These are phyloP conservation scores for Rhynchophorus ferrugineus DNA, from an alignment of 1,140 invertebrate genomes.

Conservation along the genomic window DNA sequence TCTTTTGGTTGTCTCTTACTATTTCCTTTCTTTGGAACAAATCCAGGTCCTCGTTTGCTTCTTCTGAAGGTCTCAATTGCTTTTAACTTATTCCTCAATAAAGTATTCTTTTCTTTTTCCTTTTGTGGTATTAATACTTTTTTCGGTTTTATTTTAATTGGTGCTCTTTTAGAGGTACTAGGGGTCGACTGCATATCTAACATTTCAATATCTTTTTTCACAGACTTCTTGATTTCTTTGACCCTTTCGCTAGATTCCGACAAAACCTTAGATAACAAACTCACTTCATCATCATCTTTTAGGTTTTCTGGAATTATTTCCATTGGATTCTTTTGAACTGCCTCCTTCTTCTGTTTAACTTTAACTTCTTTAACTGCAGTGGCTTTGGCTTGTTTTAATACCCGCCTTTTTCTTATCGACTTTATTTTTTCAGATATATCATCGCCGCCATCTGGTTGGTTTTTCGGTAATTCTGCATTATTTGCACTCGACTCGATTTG, in stretches of 20 bases:
- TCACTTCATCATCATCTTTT: conserved; percentile 31
- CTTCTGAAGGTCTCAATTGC: conserved; percentile 69
- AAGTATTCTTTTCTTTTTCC: conserved; percentile 55
- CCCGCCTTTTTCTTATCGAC: conserved; percentile 6
- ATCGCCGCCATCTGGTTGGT: background rate
- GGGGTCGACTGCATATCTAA: conserved; percentile 22
- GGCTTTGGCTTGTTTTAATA: conserved; percentile 9
- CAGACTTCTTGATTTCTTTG: conserved; percentile 26
- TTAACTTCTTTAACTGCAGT: conserved; percentile 4
- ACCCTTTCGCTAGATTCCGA: conserved; percentile 22
- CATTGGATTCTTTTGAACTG: background rate
- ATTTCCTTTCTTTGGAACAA: conserved; percentile 44
- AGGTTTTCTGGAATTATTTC: conserved; percentile 13
- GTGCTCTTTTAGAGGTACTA: too few species aligned
- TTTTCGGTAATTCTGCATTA: too few species aligned
- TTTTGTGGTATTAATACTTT: conserved; percentile 66
- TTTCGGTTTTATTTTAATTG: too few species aligned
- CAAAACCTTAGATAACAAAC: conserved; percentile 30
- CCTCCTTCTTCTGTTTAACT: conserved; percentile 13
- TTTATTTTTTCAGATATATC: conserved; percentile 13
- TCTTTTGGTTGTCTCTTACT: conserved; percentile 44
- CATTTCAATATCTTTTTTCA: conserved; percentile 19
- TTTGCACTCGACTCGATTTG: conserved; percentile 15
- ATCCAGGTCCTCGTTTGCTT: conserved; percentile 52
- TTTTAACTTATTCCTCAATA: conserved; percentile 61